A percentile compares a stretch with the other conserved stretches of the same genome.
phyloP scores from a whole-genome alignment of 2,113 vertebrate genomes.

The Austrofundulus limnaeus region DNA sequence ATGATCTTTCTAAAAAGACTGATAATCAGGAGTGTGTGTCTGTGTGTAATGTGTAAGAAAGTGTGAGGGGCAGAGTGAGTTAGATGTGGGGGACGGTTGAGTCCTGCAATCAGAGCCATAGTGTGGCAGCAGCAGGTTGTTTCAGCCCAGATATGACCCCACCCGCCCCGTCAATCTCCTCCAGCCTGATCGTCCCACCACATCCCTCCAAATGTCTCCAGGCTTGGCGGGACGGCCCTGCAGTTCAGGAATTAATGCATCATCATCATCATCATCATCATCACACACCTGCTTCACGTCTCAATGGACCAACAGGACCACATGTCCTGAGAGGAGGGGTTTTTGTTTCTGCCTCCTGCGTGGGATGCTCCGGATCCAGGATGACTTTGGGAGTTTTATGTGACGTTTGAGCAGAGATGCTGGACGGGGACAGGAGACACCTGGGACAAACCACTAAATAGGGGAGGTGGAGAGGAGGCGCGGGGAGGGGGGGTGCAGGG shows the following conservation, averaged over 20 bases:
- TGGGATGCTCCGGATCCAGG: slow-evolving; percentile 34
- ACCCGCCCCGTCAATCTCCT: slow-evolving; percentile 26
- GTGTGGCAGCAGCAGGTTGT: slow-evolving; percentile 52
- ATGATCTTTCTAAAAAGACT: too few species aligned
- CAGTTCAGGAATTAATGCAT: slow-evolving; percentile 37
- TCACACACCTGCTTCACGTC: slow-evolving; percentile 19
- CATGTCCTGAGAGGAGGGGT: slow-evolving; percentile 18
- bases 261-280: too few species aligned
- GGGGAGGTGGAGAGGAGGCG: slow-evolving; percentile 17
- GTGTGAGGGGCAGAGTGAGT: too few species aligned
- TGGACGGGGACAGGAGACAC: slow-evolving; percentile 11
- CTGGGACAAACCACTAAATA: slow-evolving; percentile 15
- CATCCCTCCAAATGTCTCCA: slow-evolving; percentile 35
- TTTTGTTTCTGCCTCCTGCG: background rate
- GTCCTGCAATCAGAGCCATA: slow-evolving; percentile 62
- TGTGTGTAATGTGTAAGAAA: too few species aligned
- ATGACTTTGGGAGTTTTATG: slow-evolving; percentile 43
- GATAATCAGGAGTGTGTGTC: too few species aligned
- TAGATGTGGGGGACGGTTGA: slow-evolving; percentile 49
- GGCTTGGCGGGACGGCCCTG: slow-evolving; percentile 31
- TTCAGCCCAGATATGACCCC: slow-evolving; percentile 51
- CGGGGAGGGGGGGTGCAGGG: slow-evolving; percentile 21
- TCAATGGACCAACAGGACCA: slow-evolving; percentile 52
- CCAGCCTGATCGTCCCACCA: slow-evolving; percentile 33
- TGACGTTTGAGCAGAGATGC: slow-evolving; percentile 40